Conservation (phyloP, 2,113 vertebrate genomes). For the Ptilorrhoa leucosticta region DNA sequence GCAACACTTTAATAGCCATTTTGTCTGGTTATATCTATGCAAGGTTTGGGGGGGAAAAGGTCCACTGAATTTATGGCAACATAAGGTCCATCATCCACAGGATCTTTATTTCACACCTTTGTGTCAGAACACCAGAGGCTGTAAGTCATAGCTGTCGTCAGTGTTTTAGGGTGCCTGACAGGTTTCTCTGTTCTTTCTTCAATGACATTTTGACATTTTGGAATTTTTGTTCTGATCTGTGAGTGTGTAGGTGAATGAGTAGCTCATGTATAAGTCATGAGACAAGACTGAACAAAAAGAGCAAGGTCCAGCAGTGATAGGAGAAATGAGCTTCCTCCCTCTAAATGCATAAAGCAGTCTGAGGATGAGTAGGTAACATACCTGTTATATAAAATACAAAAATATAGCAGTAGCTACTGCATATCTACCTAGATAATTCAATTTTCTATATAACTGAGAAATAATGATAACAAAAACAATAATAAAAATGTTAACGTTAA, state of each 20-base stretch:
- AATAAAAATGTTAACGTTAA: neutral
- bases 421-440: neutral
- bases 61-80: neutral
- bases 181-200: neutral
- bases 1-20: neutral
- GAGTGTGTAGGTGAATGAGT: neutral
- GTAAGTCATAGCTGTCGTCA: neutral
- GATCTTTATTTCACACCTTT: neutral
- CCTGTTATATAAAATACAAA: neutral
- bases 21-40: neutral
- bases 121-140: neutral
- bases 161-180: neutral
- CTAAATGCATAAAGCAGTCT: neutral
- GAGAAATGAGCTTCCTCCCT: neutral
- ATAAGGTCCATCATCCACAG: neutral
- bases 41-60: fast-evolving
- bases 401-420: neutral
- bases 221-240: neutral
- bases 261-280: neutral
- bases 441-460: neutral
- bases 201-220: neutral
- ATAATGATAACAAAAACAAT: neutral
- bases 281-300: neutral
- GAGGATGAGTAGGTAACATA: neutral
- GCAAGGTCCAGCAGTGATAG: neutral